These are phyloP conservation scores for Rhagonycha fulva DNA, from an alignment of 2,888 invertebrate genomes.

Conservation along the genomic window DNA sequence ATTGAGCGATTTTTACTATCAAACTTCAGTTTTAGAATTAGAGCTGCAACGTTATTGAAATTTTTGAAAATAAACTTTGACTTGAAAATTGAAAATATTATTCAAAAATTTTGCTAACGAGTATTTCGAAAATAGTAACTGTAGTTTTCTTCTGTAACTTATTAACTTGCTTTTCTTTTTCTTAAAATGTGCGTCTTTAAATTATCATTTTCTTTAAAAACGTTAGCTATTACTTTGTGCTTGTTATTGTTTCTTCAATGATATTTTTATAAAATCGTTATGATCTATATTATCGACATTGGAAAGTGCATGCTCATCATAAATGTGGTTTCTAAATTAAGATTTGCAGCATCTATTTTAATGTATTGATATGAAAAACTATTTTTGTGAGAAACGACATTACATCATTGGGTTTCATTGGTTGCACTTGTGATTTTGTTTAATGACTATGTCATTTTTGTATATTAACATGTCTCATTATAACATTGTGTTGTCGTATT, in stretches of 20 bases:
- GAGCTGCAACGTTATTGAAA: background rate
- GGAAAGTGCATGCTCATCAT: background rate
- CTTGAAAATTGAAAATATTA: background rate
- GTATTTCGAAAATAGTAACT: background rate
- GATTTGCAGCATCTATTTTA: background rate
- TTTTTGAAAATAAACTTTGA: background rate
- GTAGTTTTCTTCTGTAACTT: background rate
- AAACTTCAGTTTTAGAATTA: background rate
- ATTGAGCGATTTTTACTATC: background rate
- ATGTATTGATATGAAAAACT: background rate
- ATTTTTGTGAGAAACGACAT: background rate
- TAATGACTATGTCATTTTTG: background rate
- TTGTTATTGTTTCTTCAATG: background rate
- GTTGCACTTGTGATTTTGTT: constrained; percentile 17
- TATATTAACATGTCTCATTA: background rate
- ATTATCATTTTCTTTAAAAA: background rate
- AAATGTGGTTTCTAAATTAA: background rate
- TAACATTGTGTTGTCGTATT: background rate
- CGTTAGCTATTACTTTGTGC: background rate
- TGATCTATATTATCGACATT: background rate
- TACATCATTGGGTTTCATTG: constrained; percentile 1
- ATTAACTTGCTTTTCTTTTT: background rate
- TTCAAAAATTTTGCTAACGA: background rate
- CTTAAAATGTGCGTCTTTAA: background rate
- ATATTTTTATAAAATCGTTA: background rate